Evolutionary conservation across 2,113 vertebrate genomes (phyloP).

Genomic region (Symphodus melops): DNA sequence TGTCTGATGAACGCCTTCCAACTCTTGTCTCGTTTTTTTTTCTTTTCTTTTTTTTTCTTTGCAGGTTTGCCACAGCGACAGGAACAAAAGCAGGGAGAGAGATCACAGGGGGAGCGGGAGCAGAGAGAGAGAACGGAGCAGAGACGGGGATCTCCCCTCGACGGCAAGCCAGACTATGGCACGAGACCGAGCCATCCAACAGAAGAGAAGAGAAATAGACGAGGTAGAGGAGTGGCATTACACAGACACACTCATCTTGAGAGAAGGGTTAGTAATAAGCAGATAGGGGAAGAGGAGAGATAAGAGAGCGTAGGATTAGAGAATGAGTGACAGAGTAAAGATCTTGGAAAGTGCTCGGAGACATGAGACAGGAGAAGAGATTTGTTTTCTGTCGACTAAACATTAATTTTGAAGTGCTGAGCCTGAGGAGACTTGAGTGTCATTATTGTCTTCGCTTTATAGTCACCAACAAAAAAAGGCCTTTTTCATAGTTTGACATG

Average conservation of each 20-base stretch:
- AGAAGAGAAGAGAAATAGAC: conserved; percentile 81
- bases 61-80: conserved; percentile 60
- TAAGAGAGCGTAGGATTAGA: conserved; percentile 49
- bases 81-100: conserved; percentile 56
- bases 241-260: conserved; percentile 33
- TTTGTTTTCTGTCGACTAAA: conserved; percentile 48
- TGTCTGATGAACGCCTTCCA: conserved; percentile 39
- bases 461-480: conserved; percentile 11
- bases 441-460: conserved; percentile 36
- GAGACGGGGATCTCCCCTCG: conserved; percentile 55
- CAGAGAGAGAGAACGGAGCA: conserved; percentile 41
- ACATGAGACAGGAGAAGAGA: conserved; percentile 38
- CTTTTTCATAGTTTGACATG: conserved; percentile 16
- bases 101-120: conserved; percentile 55
- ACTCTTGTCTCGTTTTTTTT: conserved; percentile 7
- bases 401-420: conserved; percentile 53
- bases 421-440: conserved; percentile 36
- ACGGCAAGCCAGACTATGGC: conserved; percentile 56
- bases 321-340: conserved; percentile 23
- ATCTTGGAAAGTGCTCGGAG: conserved; percentile 39
- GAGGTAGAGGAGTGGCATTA: conserved; percentile 66
- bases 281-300: conserved; percentile 34
- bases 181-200: conserved; percentile 80
- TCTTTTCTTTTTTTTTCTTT: conserved; percentile 1
- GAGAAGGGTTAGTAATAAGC: conserved; percentile 33